Evolutionary conservation across 2,797 vertebrate species (phyloP).

Genomic region (Muraenolepis orangiensis): DNA sequence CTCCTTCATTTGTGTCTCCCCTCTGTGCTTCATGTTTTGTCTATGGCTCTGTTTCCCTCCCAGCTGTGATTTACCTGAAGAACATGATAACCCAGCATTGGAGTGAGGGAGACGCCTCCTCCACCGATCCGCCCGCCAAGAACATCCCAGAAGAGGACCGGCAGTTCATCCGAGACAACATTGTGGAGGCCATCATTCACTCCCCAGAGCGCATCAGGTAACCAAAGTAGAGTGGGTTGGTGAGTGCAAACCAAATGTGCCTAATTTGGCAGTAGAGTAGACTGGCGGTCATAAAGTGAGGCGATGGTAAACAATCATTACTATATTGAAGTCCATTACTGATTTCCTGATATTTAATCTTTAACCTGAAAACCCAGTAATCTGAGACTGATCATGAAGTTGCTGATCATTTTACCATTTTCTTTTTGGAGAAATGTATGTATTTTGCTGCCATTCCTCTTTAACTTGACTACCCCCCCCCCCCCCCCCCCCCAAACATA

Average conservation of each 20-base stretch:
- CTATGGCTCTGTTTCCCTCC: neutral
- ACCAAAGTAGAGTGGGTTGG: slow-evolving; percentile 13
- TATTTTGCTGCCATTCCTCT: neutral
- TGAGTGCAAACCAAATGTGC: neutral
- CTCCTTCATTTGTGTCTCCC: neutral
- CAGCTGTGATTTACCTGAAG: slow-evolving; percentile 99
- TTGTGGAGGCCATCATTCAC: slow-evolving; percentile 98
- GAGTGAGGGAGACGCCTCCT: slow-evolving; percentile 86
- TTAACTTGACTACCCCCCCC: slow-evolving; percentile 13
- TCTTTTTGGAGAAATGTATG: neutral
- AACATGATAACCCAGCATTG: slow-evolving; percentile 99
- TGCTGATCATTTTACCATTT: no score
- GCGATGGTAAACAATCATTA: neutral
- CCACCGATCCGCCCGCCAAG: slow-evolving; percentile 83
- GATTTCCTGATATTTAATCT: neutral
- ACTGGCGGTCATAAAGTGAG: neutral
- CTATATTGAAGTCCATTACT: neutral
- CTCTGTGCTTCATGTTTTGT: neutral
- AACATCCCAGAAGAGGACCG: slow-evolving; percentile 96
- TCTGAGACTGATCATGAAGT: neutral
- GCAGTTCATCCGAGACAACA: slow-evolving; percentile 94
- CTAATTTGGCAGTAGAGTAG: neutral
- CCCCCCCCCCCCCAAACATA: slow-evolving; percentile 38
- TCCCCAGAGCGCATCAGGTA: slow-evolving; percentile 98
- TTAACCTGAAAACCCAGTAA: neutral